Evolutionary conservation across 2,797 vertebrate species (phyloP), one percentile per base, ranked within the genome.

Genomic region (Sebastes oblongus): DNA sequence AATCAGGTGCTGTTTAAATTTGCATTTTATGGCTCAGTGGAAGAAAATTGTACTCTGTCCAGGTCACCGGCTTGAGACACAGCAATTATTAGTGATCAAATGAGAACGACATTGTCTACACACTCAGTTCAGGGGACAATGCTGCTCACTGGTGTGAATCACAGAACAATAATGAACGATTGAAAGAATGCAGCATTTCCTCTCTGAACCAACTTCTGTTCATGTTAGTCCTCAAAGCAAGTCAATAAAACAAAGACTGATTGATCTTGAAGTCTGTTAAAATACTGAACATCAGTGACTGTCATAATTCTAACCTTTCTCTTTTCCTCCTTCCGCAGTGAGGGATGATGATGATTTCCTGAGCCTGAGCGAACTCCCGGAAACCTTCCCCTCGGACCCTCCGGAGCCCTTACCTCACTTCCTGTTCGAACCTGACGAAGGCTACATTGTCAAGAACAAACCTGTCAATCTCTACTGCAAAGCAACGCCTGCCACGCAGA

Each of bases 381-480:
- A 98, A 93, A 97, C 97, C 1, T 98, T 98, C 89, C 98, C 98
- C 3, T 98, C 98, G 0, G 97, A 98, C 81, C 98, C 97, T 42
- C 97, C 98, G 1, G 98, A 98, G 88, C 97, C 98, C 13, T 91
- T 99, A 66, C 98, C 98, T 22, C 97, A 98, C 90, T 99, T 99
- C 90, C 96, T 98, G 64, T 97, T 97, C 0, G 98, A 99, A 81
- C 98, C 98, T 0, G 97, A 98, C 73, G 98, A 99, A 90, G 98
- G 97, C 78, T 99, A 98, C 86, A 99, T 99, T 18, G 97, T 98
- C 84, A 98, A 98, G 95, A 98, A 98, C 78, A 98, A 98, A 86
- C 98, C 98, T 0, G 97, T 98, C 78, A 98, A 97, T 86, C 95
- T 99, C 39, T 97, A 97, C 84, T 99, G 98, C 94, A 97, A 98